Evolutionary conservation across 2,113 vertebrate species (phyloP), one percentile per base, ranked within the genome.

Genomic region (Isichthys henryi): DNA sequence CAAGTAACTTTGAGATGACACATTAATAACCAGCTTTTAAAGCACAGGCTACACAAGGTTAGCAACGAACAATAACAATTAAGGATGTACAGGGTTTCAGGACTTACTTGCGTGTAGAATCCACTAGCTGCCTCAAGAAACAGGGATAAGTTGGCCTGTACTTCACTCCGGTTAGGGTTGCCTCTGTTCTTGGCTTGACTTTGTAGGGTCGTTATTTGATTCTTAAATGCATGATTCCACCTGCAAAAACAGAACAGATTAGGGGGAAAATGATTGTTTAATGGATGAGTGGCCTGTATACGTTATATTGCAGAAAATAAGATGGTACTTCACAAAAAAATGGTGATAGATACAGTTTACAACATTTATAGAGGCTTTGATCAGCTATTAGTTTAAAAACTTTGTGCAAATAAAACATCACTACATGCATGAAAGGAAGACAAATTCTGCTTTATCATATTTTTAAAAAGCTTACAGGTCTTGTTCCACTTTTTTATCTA

Each of bases 401-500:
- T 19, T 3, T 23, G 31, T 21, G 35, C 19, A 83, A 10, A 66
- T 66, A 9, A 19, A 83, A 83, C 80, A 83, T 43, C 31, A 21
- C 80, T 46, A 46, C 9, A 39, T n/a, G 80, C 45, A 83, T 0
- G 8, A 82, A 82, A 82, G 35, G 6, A 82, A 45, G 17, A 39
- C 11, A 82, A 15, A 83, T 15, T 1, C 8, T n/a, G 80, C 80
- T 48, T 83, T 39, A 39, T 31, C 31, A 15, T 82, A 39, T 82
- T 45, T 83, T 19, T 35, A 80, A 46, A 2, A 53, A 27, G 94
- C 98, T 98, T 96, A 99, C 98, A 99, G 97, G 94, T 99, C 98
- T 91, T 99, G 98, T 94, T 99, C 98, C 95, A 99, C 98, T 95
- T 99, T 99, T 96, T 99, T 99, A 96, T 99, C 98, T 96, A 99